Evolutionary conservation across 2,113 vertebrate genomes (phyloP), one percentile per base, ranked within the genome.

Genomic region (Ursus arctos): DNA sequence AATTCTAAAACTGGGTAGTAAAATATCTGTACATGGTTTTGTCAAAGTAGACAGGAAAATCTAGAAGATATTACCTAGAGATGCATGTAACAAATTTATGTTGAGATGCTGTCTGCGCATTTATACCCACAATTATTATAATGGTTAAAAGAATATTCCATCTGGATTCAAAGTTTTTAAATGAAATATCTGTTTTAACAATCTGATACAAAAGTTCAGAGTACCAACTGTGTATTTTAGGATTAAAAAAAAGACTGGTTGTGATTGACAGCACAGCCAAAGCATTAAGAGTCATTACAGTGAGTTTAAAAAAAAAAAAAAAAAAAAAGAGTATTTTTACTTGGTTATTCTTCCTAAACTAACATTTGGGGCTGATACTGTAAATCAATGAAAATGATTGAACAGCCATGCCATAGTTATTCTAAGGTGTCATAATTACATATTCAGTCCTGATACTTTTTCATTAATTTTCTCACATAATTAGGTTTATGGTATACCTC

Each of bases 1-100:
- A 83, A 59, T 53, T 77, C n/a, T 69, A 69, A 88, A 95, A 63
- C 2, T 81, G 40, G 94, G 76, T 88, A 86, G 19, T 51, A 86
- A 85, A 82, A 55, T 83, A 6, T 51, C 28, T 84, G 16, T 74
- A 36, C 7, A 47, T 40, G 53, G 31, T 88, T 77, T 85, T 22
- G 11, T 89, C n/a, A 43, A 95, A 97, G 90, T 26, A 55, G 26
- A 40, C 21, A 93, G 57, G 59, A 74, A 28, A 72, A 94, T 83
- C 21, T 94, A 24, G 93, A 95, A 90, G 24, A 43, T 49, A 88
- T 71, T 67, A 59, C 10, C 71, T 28, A 86, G 18, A 76, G 4
- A 92, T 67, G 12, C 49, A 86, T 86, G 55, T 94, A 91, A 81
- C 4, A 81, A 97, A 71, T 69, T 8, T 40, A 36, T 77, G 13